Percentiles rank a stretch among this genome's conserved stretches.
Evolutionary conservation across 2,113 vertebrate species (phyloP).

Genomic region (Nerophis ophidion): DNA sequence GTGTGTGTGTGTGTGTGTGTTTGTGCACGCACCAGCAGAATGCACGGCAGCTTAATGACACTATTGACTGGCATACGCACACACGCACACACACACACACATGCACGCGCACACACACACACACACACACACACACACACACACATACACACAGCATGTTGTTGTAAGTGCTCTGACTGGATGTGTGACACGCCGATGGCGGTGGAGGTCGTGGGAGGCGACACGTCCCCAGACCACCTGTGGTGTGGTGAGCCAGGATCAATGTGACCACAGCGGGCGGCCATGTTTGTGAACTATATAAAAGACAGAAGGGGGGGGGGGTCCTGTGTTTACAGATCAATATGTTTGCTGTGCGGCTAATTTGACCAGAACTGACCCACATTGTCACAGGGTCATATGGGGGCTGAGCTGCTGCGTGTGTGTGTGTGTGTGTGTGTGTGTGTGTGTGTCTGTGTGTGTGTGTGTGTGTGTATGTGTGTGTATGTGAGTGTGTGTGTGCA

Average conservation of each 20-base stretch:
- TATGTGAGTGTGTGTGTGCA: slow-evolving; percentile 2
- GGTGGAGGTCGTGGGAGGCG: slow-evolving; percentile 22
- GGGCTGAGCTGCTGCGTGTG: slow-evolving; percentile 2
- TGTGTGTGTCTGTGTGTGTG: slow-evolving; percentile 10
- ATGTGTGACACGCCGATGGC: too few relatives aligned
- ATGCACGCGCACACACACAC: too few relatives aligned
- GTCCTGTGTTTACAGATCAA: slow-evolving; percentile 38
- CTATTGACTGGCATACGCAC: too few relatives aligned
- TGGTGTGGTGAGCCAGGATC: slow-evolving; percentile 31
- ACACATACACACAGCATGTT: too few relatives aligned
- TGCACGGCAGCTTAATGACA: slow-evolving; percentile 36
- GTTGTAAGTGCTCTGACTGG: too few relatives aligned
- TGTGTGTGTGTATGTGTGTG: slow-evolving; percentile 12
- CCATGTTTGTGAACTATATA: slow-evolving; percentile 53
- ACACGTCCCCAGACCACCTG: slow-evolving; percentile 55
- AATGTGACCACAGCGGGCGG: slow-evolving; percentile 5
- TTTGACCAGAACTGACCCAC: slow-evolving; percentile 15
- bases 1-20: neutral
- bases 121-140: slow-evolving; percentile 8
- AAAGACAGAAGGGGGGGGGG: neutral
- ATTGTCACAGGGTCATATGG: neutral
- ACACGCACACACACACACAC: slow-evolving; percentile 8
- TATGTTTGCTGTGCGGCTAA: slow-evolving; percentile 35
- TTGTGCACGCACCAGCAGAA: neutral
- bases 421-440: slow-evolving; percentile 13